These are phyloP conservation scores for Seriola rivoliana DNA, from an alignment of 2,113 vertebrate genomes.

Conservation along the genomic window DNA sequence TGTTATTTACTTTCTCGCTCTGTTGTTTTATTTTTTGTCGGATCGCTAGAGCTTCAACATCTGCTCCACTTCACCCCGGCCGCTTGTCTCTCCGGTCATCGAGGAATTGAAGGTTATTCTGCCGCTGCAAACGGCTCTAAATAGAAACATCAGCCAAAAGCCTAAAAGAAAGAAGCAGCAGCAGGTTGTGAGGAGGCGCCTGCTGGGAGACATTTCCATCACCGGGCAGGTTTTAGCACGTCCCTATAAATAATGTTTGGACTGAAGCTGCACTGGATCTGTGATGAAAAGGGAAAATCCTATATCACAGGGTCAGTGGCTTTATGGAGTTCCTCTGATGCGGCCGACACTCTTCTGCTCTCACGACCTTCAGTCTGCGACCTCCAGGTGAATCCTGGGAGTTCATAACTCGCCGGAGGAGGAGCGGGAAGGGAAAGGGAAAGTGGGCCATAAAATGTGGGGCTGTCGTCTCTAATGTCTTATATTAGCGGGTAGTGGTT, in stretches of 20 bases:
- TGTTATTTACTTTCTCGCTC: not conserved
- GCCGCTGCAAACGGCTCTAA: not conserved
- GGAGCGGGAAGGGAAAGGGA: not conserved
- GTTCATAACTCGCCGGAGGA: slow-evolving; percentile 23
- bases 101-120: slow-evolving; percentile 9
- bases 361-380: slow-evolving; percentile 19
- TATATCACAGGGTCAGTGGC: not conserved
- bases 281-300: not conserved
- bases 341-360: not conserved
- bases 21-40: slow-evolving; percentile 3
- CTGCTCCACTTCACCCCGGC: not conserved
- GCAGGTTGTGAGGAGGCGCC: not conserved
- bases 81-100: not conserved
- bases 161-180: not conserved
- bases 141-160: not conserved
- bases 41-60: not conserved
- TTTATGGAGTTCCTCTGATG: not conserved
- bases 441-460: slow-evolving; percentile 40
- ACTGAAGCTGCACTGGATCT: not conserved
- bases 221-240: not conserved
- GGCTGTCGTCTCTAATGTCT: slow-evolving; percentile 54
- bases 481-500: slow-evolving; percentile 61
- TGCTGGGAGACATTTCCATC: not conserved
- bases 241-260: slow-evolving; percentile 2
- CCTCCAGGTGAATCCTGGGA: slow-evolving; percentile 41